Conservation (phyloP, 2,113 vertebrate species). For the Halcyon senegalensis region DNA sequence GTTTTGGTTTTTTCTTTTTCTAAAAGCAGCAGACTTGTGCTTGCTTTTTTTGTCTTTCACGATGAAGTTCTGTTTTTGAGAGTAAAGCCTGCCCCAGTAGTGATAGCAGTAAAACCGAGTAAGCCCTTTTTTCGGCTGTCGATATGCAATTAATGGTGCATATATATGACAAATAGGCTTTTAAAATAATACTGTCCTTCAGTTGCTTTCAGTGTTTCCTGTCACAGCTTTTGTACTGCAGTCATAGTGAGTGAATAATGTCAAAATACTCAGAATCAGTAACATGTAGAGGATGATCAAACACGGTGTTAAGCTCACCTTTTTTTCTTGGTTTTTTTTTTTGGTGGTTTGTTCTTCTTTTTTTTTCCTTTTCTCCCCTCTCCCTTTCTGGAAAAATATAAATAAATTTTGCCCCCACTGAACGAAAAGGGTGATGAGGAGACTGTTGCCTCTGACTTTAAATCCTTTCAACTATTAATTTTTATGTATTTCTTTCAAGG, state of each 20-base stretch:
- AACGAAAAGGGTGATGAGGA: background rate
- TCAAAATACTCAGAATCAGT: background rate
- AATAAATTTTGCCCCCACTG: background rate
- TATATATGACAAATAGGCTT: background rate
- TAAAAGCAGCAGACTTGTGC: background rate
- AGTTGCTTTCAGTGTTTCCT: background rate
- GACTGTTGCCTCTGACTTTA: background rate
- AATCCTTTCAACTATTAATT: background rate
- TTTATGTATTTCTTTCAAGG: background rate
- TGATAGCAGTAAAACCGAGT: background rate
- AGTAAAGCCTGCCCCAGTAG: background rate
- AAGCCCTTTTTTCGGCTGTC: background rate
- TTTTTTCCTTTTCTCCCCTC: background rate
- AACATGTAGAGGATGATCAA: background rate
- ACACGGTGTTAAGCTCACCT: background rate
- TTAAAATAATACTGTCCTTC: background rate
- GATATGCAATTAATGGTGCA: background rate
- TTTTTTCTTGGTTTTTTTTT: background rate
- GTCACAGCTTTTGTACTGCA: background rate
- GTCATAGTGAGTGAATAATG: background rate
- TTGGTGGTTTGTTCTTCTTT: background rate
- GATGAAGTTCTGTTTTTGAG: constrained; percentile 12
- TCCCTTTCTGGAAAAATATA: background rate
- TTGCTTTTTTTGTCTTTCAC: background rate
- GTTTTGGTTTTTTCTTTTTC: background rate